phyloP scores from a whole-genome alignment of 2,888 invertebrate genomes.

The Chironomus riparius region DNA sequence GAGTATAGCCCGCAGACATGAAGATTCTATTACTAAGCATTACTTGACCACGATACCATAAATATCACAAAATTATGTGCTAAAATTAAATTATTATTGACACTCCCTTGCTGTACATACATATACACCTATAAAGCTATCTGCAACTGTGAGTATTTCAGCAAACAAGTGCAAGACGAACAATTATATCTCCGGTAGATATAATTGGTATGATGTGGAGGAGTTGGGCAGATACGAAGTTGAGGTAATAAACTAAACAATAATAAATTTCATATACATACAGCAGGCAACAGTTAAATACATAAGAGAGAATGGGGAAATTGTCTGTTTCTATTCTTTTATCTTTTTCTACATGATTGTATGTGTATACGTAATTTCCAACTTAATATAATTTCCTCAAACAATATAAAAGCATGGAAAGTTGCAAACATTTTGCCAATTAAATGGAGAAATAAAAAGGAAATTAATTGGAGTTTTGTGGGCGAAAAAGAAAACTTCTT shows the following conservation, averaged over 20 bases:
- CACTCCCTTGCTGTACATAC: no score
- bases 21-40: no score
- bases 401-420: background rate
- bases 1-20: no score
- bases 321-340: background rate
- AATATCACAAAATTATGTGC: no score
- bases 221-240: background rate
- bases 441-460: constrained; percentile 8
- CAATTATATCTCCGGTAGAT: background rate
- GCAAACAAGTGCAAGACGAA: background rate
- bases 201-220: background rate
- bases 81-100: no score
- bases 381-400: background rate
- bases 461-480: constrained; percentile 7
- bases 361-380: background rate
- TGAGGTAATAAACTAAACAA: background rate
- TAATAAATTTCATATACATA: background rate
- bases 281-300: background rate
- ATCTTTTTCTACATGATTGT: background rate
- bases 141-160: background rate
- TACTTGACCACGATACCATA: no score
- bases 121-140: no score
- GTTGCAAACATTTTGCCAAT: constrained; percentile 5
- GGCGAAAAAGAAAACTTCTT: background rate
- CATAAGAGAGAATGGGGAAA: background rate